Evolutionary conservation across 92 coral and sea anemone genomes (phyloP), one percentile per base, ranked within the genome.

Genomic region (Isaurus tuberculatus): DNA sequence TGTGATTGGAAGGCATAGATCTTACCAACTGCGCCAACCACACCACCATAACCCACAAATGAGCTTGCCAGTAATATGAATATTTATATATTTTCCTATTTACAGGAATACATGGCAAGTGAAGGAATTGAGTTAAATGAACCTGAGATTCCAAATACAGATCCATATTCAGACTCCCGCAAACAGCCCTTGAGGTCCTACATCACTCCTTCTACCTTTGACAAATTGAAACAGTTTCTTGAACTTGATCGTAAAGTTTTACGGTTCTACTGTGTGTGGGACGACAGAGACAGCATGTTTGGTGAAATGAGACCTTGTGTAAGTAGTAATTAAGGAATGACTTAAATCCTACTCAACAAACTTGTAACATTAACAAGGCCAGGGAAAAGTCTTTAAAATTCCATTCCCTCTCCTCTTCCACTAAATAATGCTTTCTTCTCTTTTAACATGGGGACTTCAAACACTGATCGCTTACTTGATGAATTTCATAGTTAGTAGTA

Each of bases 251-350:
- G 99, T 22, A 95, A 97, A 53, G 99, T 97, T 15, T 73, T 97
- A 87, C 89, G 99, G 46, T 97, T 97, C 73, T 97, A 81, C 84
- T 97, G 99, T 85, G 97, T 97, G 58, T 97, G 99, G 99, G 99
- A 97, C 75, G 99, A 97, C 90, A 92, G 99, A 61, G 99, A 97
- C 73, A 94, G 98, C 63, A 97, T 97, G 99, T 97, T 97, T 94
- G 99, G 99, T 33, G 99, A 97, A 77, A 97, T 97, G 92, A 78
- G 97, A 34, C 99, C 98, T 0, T 97, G 92, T 87, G 99, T 97
- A 88, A 97, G 99, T 92, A 63, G 22, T 16, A 31, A 11, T 13
- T 15, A 7, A 7, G 46, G 46, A 13, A 40, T 40, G 0, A 7
- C 3, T 13, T 40, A 37, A 37, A 37, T 4, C 43, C 43, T n/a